Conservation (phyloP, 2,888 invertebrate genomes). For the Buathra laborator region DNA sequence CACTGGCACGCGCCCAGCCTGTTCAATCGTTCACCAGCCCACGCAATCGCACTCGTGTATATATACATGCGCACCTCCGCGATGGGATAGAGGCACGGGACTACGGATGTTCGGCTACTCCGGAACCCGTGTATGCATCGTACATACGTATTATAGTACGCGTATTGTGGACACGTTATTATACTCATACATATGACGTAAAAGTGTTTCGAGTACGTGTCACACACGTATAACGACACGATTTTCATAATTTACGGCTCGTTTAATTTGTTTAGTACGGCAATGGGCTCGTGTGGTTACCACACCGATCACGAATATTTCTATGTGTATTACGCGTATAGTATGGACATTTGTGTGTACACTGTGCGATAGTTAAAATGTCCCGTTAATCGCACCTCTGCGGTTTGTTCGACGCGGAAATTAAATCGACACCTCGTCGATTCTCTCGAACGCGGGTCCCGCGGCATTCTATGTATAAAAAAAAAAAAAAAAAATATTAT, state of each 20-base stretch:
- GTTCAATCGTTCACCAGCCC: slow-evolving; percentile 67
- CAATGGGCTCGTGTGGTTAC: slow-evolving; percentile 57
- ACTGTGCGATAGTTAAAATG: slow-evolving; percentile 39
- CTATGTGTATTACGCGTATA: slow-evolving; percentile 49
- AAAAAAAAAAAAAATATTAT: neutral
- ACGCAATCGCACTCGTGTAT: slow-evolving; percentile 63
- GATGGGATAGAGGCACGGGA: neutral
- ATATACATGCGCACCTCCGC: slow-evolving; percentile 28
- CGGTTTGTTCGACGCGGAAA: slow-evolving; percentile 30
- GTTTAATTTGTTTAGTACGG: slow-evolving; percentile 81
- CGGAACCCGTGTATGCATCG: slow-evolving; percentile 29
- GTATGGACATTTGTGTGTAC: slow-evolving; percentile 13
- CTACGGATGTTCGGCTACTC: slow-evolving; percentile 23
- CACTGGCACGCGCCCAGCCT: slow-evolving; percentile 82
- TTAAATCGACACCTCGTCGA: slow-evolving; percentile 45
- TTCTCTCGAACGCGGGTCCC: neutral
- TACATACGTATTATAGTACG: slow-evolving; percentile 45
- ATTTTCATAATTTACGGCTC: slow-evolving; percentile 84
- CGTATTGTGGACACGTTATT: slow-evolving; percentile 56
- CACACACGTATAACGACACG: slow-evolving; percentile 67
- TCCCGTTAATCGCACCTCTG: slow-evolving; percentile 42
- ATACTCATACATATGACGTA: slow-evolving; percentile 27
- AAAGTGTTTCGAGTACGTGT: slow-evolving; percentile 59
- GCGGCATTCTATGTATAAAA: neutral
- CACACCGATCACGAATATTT: slow-evolving; percentile 35